Evolutionary conservation across 2,113 vertebrate species (phyloP), one percentile per base, ranked within the genome.

Genomic region (Mirza zaza): DNA sequence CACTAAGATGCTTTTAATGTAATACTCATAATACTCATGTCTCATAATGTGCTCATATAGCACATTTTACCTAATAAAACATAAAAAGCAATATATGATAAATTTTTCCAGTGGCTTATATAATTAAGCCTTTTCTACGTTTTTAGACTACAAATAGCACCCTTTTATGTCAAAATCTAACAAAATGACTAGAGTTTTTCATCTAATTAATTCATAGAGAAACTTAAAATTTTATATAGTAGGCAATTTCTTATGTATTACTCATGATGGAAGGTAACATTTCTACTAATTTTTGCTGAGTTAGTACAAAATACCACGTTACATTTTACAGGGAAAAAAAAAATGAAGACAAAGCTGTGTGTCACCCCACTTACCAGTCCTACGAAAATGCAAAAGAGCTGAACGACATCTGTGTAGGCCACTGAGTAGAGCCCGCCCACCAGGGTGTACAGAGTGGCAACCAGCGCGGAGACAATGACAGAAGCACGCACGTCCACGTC

Each of bases 311-410:
- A 86, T 59, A 5, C 17, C 12, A 76, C 1, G 15, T 27, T 61
- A 57, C 23, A 6, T 80, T 92, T 92, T 59, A 93, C 8, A 36
- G 4, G 55, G 5, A 8, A 52, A 63, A 93, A 63, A 93, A 76
- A 21, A 57, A 59, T 63, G 25, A 27, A 50, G 77, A 39, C 42
- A 36, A 65, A 29, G 10, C 18, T 42, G 32, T 14, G 2, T 15
- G 21, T n/a, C 9, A 5, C 0, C 39, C 80, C 95, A 99, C 99
- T 99, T 98, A 99, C 99, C 99, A 99, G 97, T 85, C 99, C 99
- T 29, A 99, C 3, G 93, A 99, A 99, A 93, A 99, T 99, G 97
- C 99, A 99, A 98, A 99, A 99, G 39, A 99, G 99, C 92, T 99
- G 99, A 59, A 99, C 99, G 11, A 99, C 99, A 21, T 99, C 99